These are phyloP conservation scores for Hippocampus kuda DNA, from an alignment of 2,797 vertebrate species.

Conservation along the genomic window DNA sequence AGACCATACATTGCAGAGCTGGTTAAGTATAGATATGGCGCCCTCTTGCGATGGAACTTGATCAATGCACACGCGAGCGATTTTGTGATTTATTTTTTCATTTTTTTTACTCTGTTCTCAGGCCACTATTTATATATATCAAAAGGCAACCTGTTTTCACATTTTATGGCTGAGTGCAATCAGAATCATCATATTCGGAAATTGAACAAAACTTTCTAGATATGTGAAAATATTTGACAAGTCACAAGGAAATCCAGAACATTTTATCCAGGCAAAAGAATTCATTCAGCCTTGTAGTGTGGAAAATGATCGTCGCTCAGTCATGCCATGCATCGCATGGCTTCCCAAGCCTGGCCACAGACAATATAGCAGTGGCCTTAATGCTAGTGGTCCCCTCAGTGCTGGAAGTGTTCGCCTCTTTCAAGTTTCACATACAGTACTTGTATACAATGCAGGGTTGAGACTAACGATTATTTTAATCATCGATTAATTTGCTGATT, in stretches of 20 bases:
- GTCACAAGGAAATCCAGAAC: not conserved
- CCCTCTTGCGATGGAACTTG: not conserved
- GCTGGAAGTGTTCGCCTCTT: no score
- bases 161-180: not conserved
- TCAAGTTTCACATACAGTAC: no score
- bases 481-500: no score
- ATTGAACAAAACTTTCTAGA: not conserved
- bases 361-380: not conserved
- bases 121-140: no score
- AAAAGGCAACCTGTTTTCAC: not conserved
- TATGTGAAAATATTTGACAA: not conserved
- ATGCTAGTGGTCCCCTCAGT: not conserved
- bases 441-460: no score
- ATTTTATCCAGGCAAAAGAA: constrained; percentile 14
- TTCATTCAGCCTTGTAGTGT: constrained; percentile 13
- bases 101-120: no score
- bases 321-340: constrained; percentile 11
- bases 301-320: constrained; percentile 15
- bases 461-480: no score
- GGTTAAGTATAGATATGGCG: not conserved
- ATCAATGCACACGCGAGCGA: not conserved
- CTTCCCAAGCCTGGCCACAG: constrained; percentile 46
- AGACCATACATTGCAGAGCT: not conserved
- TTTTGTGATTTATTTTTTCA: no score
- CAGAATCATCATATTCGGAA: not conserved